These are phyloP conservation scores for Haliclystus octoradiatus DNA, from an alignment of 30 jellyfish, hydroid and myxozoan species.

Conservation along the genomic window DNA sequence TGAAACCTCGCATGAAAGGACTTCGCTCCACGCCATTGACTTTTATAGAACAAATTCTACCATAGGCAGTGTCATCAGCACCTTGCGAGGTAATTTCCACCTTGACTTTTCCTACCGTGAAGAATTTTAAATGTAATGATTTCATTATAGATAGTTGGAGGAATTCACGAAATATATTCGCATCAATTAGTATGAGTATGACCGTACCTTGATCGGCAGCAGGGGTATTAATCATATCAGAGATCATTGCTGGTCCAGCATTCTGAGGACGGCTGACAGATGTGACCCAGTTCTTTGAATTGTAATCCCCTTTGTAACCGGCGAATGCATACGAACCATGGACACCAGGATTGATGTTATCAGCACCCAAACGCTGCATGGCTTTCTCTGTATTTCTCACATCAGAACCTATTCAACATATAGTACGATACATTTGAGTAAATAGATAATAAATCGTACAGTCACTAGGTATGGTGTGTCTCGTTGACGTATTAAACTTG, in stretches of 20 bases:
- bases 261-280: slow-evolving; percentile 72
- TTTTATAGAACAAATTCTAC: slow-evolving; percentile 66
- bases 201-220: slow-evolving; percentile 87
- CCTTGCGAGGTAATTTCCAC: slow-evolving; percentile 67
- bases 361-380: slow-evolving; percentile 75
- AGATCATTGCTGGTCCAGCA: slow-evolving; percentile 89
- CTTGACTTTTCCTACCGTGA: slow-evolving; percentile 47
- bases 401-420: slow-evolving; percentile 38
- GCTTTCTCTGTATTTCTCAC: slow-evolving; percentile 61
- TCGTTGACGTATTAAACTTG: no score
- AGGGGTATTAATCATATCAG: slow-evolving; percentile 90
- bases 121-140: background rate
- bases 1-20: slow-evolving; percentile 76
- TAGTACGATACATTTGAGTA: background rate
- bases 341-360: slow-evolving; percentile 67
- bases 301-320: slow-evolving; percentile 85
- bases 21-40: slow-evolving; percentile 75
- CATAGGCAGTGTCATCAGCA: slow-evolving; percentile 63
- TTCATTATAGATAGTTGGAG: background rate
- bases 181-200: background rate
- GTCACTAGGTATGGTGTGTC: no score
- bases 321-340: slow-evolving; percentile 90
- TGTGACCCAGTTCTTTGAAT: slow-evolving; percentile 78
- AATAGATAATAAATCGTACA: no score
- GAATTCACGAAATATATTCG: background rate